Conservation (phyloP, 2,113 vertebrate genomes). For the Pygoscelis antarcticus region DNA sequence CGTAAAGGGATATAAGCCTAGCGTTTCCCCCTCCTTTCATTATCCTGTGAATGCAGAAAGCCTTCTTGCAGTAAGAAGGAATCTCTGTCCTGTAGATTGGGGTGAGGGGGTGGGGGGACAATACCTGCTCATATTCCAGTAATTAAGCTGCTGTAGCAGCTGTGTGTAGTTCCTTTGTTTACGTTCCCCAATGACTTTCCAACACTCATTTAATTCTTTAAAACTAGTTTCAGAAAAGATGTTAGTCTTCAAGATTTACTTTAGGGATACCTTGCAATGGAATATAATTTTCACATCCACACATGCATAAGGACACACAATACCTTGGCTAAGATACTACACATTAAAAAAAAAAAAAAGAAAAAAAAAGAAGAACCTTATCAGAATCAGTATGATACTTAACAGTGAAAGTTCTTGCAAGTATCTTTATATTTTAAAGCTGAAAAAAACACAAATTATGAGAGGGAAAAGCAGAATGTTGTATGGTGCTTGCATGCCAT, state of each 20-base stretch:
- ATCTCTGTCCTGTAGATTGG: neutral
- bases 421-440: neutral
- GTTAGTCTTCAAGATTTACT: neutral
- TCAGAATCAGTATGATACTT: neutral
- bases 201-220: neutral
- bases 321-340: neutral
- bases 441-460: neutral
- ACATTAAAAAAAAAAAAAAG: neutral
- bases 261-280: neutral
- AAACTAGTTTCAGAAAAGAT: neutral
- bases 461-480: neutral
- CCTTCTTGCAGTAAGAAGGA: neutral
- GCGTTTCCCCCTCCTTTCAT: neutral
- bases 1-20: neutral
- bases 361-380: neutral
- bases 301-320: neutral
- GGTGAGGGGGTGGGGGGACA: rapidly evolving
- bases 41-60: neutral
- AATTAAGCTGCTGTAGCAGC: neutral
- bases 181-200: neutral
- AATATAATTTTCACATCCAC: neutral
- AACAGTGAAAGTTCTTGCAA: neutral
- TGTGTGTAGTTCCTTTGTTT: neutral
- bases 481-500: neutral
- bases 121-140: neutral